phyloP scores from a whole-genome alignment of 2,888 invertebrate species.

The Sialis fuliginosa region DNA sequence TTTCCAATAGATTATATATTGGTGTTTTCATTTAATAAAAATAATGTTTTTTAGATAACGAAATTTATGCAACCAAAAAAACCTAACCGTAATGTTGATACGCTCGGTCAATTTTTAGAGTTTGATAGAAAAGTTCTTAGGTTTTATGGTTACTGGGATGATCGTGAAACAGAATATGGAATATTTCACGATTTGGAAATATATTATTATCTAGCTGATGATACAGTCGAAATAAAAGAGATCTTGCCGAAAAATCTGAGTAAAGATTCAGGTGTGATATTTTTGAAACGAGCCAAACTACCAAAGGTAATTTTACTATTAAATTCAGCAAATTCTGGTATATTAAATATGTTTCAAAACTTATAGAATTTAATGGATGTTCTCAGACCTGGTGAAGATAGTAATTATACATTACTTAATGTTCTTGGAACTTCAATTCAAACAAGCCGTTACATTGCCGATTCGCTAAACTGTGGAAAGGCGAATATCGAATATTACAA shows the following conservation, averaged over 20 bases:
- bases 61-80: constrained; percentile 24
- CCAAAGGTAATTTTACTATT: constrained; percentile 41
- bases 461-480: constrained; percentile 35
- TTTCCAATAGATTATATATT: not conserved
- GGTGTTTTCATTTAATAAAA: not conserved
- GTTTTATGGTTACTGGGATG: constrained; percentile 84
- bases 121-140: constrained; percentile 59
- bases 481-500: constrained; percentile 31
- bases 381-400: constrained; percentile 29
- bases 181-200: constrained; percentile 61
- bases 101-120: constrained; percentile 64
- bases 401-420: constrained; percentile 37
- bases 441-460: constrained; percentile 35
- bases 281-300: constrained; percentile 56
- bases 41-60: constrained; percentile 13
- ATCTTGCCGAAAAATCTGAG: constrained; percentile 47
- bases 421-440: constrained; percentile 36
- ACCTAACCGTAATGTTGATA: constrained; percentile 37
- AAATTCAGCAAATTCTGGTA: not conserved
- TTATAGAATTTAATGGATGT: constrained; percentile 10
- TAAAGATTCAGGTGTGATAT: constrained; percentile 48
- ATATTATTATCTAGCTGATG: constrained; percentile 72
- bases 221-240: constrained; percentile 79
- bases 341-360: not conserved
- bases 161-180: constrained; percentile 58